Evolutionary conservation across 2,113 vertebrate species (phyloP).

Genomic region (Amia ocellicauda): DNA sequence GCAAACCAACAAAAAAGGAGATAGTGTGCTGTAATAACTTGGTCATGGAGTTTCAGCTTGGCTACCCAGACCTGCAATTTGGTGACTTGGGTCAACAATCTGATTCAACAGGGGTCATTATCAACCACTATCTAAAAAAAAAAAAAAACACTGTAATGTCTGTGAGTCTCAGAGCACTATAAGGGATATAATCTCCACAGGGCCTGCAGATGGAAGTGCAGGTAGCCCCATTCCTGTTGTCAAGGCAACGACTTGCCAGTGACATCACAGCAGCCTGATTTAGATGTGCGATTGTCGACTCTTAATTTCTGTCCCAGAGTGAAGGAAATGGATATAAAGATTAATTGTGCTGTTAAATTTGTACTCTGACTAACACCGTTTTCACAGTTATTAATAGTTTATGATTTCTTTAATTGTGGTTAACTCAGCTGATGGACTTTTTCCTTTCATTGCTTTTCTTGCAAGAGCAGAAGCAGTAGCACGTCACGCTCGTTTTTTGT

Average conservation of each 20-base stretch:
- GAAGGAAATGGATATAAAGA: slow-evolving; percentile 7
- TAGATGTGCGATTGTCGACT: slow-evolving; percentile 46
- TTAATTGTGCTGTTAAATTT: not conserved
- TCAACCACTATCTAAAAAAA: slow-evolving; percentile 4
- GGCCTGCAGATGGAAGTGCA: slow-evolving; percentile 38
- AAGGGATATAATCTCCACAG: slow-evolving; percentile 52
- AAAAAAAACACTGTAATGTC: slow-evolving; percentile 47
- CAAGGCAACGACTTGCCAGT: slow-evolving; percentile 55
- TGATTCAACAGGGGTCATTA: slow-evolving; percentile 47
- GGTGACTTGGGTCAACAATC: slow-evolving; percentile 32
- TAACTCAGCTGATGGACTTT: too few species aligned
- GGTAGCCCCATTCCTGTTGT: slow-evolving; percentile 55
- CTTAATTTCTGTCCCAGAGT: slow-evolving; percentile 35
- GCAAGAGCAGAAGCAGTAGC: too few species aligned
- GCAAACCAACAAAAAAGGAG: slow-evolving; percentile 35
- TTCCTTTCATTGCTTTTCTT: not conserved
- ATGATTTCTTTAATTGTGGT: too few species aligned
- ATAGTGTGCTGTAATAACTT: slow-evolving; percentile 26
- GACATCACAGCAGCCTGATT: slow-evolving; percentile 44
- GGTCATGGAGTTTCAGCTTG: slow-evolving; percentile 34
- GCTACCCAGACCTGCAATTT: slow-evolving; percentile 18
- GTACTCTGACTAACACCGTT: too few species aligned
- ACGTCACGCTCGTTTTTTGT: too few species aligned
- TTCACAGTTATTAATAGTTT: too few species aligned
- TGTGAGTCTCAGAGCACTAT: slow-evolving; percentile 62